A percentile compares a stretch with the other conserved stretches of the same genome.
Conservation (phyloP, 2,888 invertebrate species). For the Monochamus alternatus region DNA sequence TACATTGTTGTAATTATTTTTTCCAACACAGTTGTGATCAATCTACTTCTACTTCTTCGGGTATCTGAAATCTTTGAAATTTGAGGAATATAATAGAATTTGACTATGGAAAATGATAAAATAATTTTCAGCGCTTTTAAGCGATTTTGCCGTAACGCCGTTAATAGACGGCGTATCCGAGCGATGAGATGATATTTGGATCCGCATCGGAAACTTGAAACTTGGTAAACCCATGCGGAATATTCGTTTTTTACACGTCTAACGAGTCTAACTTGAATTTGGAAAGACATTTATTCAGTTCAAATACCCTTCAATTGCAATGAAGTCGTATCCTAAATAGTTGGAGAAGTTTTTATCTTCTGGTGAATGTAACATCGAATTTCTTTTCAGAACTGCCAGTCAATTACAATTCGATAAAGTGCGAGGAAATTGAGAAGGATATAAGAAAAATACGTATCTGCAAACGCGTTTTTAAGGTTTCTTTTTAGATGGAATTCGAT, state of each 20-base stretch:
- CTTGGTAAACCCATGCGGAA: constrained; percentile 3
- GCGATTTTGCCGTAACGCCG: too few relatives aligned
- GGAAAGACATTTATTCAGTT: constrained; percentile 43
- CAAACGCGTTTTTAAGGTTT: constrained; percentile 55
- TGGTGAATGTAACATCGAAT: constrained; percentile 48
- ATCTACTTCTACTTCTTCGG: too few relatives aligned
- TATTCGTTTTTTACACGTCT: constrained; percentile 17
- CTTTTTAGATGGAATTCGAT: constrained; percentile 53
- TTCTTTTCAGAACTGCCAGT: constrained; percentile 57
- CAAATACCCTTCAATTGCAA: constrained; percentile 43
- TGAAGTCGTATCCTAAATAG: constrained; percentile 48
- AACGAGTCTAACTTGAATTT: constrained; percentile 35
- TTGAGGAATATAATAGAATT: too few relatives aligned
- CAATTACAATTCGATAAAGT: constrained; percentile 64
- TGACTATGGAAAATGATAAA: too few relatives aligned
- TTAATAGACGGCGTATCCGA: background rate
- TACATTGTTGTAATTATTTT: too few relatives aligned
- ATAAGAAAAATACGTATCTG: constrained; percentile 57
- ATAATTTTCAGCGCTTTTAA: too few relatives aligned
- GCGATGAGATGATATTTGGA: background rate
- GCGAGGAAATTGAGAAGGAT: constrained; percentile 61
- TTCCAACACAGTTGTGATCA: too few relatives aligned
- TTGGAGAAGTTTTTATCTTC: constrained; percentile 48
- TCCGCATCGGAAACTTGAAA: background rate
- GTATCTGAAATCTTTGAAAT: too few relatives aligned